Base-by-base conservation (phyloP, 1,140 invertebrate genomes). In the Drosophila parabipectinata region DNA sequence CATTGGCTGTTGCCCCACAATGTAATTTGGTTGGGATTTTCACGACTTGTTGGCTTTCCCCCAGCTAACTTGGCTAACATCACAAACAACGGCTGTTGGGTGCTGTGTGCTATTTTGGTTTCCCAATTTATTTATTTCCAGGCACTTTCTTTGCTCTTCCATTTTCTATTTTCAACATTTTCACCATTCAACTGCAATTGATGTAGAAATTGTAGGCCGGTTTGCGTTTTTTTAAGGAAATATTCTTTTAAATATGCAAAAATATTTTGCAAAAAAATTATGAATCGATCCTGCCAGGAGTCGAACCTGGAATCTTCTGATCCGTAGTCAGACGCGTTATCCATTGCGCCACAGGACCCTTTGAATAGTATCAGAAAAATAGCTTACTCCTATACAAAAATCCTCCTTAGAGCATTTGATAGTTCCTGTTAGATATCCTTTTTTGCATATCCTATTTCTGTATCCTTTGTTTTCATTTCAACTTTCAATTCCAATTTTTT, bases 221-320 rank as follows among this genome's bases (percentile, higher is more conserved):
- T 28, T 7, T 28, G 26, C 6, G 4, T 28, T 5, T 28, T 28
- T 28, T 28, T 28, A 6, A 0, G 7, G 14, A 41, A 41, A 41
- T 32, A 41, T 1, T 14, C 4, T 14, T 41, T 41, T 1, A 41
- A 41, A 28, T 28, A 21, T 21, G 21, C 0, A 21, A 21, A 21
- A 21, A 21, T 21, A 21, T 21, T 21, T n/a, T 39, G 28, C 28
- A 39, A 41, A 41, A 41, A 41, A 41, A 14, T 4, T 3, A n/a
- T 15, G n/a, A 15, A 4, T 28, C 59, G 52, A 66, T 66, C 66
- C 66, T 44, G 39, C 30, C 61, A 94, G 94, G 94, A 94, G 94
- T 94, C 94, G 94, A 94, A 94, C 94, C 94, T 94, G 94, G 94
- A 94, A 94, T 94, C 94, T 94, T 94, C 93, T 94, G 94, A 94